Conservation (phyloP, 2,113 vertebrate genomes). For the Ammospiza nelsoni region DNA sequence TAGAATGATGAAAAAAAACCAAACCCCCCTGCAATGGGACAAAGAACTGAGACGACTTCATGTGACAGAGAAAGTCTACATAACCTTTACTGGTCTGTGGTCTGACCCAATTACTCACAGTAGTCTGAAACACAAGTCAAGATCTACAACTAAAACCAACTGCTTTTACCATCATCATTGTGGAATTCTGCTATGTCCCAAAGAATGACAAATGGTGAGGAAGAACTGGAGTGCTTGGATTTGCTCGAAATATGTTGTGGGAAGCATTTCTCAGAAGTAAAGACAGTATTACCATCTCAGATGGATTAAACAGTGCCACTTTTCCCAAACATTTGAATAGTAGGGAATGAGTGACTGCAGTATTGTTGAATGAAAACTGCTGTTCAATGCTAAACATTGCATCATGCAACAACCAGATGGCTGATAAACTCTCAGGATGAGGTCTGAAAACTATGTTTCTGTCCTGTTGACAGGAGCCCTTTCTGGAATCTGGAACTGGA, state of each 20-base stretch:
- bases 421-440: neutral
- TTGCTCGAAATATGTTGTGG: neutral
- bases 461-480: neutral
- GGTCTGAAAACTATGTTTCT: conserved; percentile 35
- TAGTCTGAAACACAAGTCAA: neutral
- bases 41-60: neutral
- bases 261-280: neutral
- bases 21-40: neutral
- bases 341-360: neutral
- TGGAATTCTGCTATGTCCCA: neutral
- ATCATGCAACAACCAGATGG: neutral
- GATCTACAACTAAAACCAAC: neutral
- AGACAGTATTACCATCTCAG: neutral
- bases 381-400: neutral
- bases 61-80: neutral
- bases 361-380: neutral
- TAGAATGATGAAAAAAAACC: neutral
- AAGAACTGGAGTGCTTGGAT: neutral
- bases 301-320: neutral
- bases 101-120: conserved; percentile 5
- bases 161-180: neutral
- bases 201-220: neutral
- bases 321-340: neutral
- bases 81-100: neutral
- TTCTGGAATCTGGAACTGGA: neutral